Conservation (phyloP, 2,797 vertebrate genomes). For the Muscicapa striata region DNA sequence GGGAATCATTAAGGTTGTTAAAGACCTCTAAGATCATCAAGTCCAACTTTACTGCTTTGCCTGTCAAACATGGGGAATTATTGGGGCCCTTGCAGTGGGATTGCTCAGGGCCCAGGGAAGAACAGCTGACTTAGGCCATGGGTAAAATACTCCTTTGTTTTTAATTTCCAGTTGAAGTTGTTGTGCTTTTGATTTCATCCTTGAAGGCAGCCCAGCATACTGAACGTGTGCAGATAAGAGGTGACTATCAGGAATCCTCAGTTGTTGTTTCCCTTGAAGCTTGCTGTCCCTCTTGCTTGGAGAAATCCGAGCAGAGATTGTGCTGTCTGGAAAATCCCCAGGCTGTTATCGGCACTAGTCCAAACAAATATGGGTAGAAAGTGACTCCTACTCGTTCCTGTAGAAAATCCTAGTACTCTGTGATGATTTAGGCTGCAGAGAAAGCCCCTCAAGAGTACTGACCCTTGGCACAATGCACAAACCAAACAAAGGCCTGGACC, state of each 20-base stretch:
- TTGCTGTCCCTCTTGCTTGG: not conserved
- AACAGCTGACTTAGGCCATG: not conserved
- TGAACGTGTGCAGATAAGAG: not conserved
- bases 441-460: not conserved
- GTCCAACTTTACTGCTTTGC: not conserved
- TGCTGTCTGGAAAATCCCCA: constrained; percentile 31
- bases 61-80: rapidly evolving
- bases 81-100: rapidly evolving
- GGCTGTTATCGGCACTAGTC: not conserved
- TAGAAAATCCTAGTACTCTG: not conserved
- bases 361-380: constrained; percentile 38
- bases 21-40: not conserved
- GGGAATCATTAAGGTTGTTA: not conserved
- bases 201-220: not conserved
- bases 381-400: constrained; percentile 25
- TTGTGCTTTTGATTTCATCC: not conserved
- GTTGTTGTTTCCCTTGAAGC: rapidly evolving
- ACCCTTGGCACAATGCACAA: not conserved
- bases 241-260: not conserved
- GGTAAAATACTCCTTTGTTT: not conserved
- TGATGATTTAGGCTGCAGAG: not conserved
- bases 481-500: not conserved
- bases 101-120: not conserved
- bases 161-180: not conserved
- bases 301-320: not conserved